A percentile compares a stretch with the other conserved stretches of the same genome.
phyloP scores from a whole-genome alignment of 2,113 vertebrate species.

The Hippocampus mohnikei region DNA sequence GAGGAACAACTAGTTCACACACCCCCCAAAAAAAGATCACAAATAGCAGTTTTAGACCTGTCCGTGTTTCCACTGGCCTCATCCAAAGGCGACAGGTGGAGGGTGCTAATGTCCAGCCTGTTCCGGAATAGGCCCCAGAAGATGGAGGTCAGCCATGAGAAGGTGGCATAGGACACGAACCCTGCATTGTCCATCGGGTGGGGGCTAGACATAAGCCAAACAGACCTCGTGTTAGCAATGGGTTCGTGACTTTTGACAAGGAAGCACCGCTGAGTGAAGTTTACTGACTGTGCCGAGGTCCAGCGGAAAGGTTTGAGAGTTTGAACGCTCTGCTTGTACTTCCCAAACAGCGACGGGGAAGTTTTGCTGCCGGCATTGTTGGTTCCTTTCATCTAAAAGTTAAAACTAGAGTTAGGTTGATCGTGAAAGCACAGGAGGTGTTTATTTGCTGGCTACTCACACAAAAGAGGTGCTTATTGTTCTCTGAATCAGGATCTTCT shows the following conservation, averaged over 20 bases:
- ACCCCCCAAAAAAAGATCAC: background rate
- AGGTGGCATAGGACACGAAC: conserved; percentile 72
- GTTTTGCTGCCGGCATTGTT: conserved; percentile 17
- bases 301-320: conserved; percentile 53
- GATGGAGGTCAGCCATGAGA: conserved; percentile 74
- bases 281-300: conserved; percentile 45
- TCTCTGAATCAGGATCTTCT: conserved; percentile 17
- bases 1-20: background rate
- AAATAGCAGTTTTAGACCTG: conserved; percentile 53
- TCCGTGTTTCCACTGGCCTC: conserved; percentile 59
- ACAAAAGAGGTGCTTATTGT: conserved; percentile 7
- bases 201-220: conserved; percentile 39
- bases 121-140: conserved; percentile 70
- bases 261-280: background rate
- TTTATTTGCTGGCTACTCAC: conserved; percentile 41
- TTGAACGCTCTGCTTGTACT: conserved; percentile 71
- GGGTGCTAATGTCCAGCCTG: conserved; percentile 52
- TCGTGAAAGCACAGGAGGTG: conserved; percentile 4
- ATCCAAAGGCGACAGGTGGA: conserved; percentile 67
- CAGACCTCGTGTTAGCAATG: background rate
- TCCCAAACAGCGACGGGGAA: conserved; percentile 42
- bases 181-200: conserved; percentile 74
- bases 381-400: background rate
- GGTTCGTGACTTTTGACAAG: background rate
- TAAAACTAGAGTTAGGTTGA: background rate